Percentiles rank a stretch among this genome's conserved stretches.
Evolutionary conservation across 2,888 invertebrate genomes (phyloP).

Genomic region (Trisateles emortualis): DNA sequence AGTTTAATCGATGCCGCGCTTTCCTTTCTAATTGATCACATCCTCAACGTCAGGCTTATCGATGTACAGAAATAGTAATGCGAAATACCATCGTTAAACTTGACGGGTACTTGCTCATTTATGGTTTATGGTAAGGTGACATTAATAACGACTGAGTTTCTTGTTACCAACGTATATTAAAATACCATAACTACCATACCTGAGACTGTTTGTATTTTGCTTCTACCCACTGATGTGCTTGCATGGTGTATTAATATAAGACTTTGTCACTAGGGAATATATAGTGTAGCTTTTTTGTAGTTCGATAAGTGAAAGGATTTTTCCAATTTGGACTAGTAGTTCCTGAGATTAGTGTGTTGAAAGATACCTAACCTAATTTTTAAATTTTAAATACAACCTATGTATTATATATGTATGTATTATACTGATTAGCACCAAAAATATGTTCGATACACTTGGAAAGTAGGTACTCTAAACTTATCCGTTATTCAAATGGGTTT

Average conservation of each 20-base stretch:
- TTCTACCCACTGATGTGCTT: too few relatives aligned
- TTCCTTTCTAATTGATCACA: slow-evolving; percentile 56
- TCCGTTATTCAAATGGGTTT: slow-evolving; percentile 27
- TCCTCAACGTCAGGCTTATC: slow-evolving; percentile 31
- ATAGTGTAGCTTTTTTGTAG: too few relatives aligned
- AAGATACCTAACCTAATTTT: too few relatives aligned
- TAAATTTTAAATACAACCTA: too few relatives aligned
- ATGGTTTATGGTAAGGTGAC: neutral
- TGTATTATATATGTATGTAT: neutral
- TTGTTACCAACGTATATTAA: too few relatives aligned
- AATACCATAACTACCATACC: too few relatives aligned
- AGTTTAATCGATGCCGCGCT: slow-evolving; percentile 44
- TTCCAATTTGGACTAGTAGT: too few relatives aligned
- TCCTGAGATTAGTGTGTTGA: too few relatives aligned
- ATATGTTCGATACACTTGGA: neutral
- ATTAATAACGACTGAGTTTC: neutral
- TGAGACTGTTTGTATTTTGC: too few relatives aligned
- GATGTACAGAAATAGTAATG: slow-evolving; percentile 21
- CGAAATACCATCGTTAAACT: slow-evolving; percentile 20
- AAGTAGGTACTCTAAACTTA: slow-evolving; percentile 28
- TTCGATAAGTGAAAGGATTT: too few relatives aligned
- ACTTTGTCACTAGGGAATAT: too few relatives aligned
- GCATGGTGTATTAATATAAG: too few relatives aligned
- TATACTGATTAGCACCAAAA: neutral
- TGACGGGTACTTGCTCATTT: slow-evolving; percentile 1